phyloP scores from a whole-genome alignment of 2,888 invertebrate genomes.

The Myathropa florea region DNA sequence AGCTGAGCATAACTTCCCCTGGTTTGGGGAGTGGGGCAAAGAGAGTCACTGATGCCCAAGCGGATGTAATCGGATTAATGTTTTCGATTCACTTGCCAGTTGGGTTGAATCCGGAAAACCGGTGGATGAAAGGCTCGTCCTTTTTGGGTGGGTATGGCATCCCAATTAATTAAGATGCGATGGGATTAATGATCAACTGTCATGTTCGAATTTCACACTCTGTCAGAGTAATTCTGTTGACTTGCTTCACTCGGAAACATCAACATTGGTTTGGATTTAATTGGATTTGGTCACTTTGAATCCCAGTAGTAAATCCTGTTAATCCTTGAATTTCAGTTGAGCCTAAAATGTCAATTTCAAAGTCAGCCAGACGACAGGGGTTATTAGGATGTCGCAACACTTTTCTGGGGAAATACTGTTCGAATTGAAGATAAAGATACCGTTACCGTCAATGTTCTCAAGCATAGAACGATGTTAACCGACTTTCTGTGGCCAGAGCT shows the following conservation, averaged over 20 bases:
- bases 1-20: neutral
- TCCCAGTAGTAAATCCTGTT: neutral
- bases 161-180: neutral
- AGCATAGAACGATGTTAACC: no score
- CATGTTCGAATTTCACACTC: neutral
- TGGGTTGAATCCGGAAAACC: neutral
- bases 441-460: no score
- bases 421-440: no score
- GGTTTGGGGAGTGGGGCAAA: neutral
- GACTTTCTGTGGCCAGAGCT: no score
- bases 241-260: neutral
- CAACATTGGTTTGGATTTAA: neutral
- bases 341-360: no score
- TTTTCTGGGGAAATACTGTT: no score
- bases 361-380: no score
- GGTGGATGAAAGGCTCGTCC: neutral
- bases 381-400: no score
- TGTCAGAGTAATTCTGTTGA: neutral
- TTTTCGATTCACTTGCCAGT: neutral
- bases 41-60: neutral
- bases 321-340: neutral
- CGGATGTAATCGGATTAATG: slow-evolving; percentile 3
- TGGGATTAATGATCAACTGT: neutral
- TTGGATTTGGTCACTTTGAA: neutral
- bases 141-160: neutral